Evolutionary conservation across 2,888 invertebrate species (phyloP), one percentile per base, ranked within the genome.

Genomic region (Diaprepes abbreviatus): DNA sequence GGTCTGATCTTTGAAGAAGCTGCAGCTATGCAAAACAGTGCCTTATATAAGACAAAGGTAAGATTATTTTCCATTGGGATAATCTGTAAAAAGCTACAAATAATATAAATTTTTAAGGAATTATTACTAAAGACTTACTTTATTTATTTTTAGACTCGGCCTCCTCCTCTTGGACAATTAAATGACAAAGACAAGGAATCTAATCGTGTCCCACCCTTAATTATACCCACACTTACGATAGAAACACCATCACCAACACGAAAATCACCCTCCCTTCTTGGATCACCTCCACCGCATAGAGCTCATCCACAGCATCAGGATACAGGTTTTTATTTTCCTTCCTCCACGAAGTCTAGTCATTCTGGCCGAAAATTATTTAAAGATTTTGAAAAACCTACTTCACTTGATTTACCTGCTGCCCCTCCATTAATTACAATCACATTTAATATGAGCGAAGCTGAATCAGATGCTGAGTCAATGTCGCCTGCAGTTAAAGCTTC

Each of bases 401-500:
- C 88, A 4, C 79, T 89, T 70, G 89, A 89, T 77, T 82, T 91
- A 81, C 86, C 91, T 76, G 85, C 88, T 83, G 86, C 84, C 21
- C 91, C 91, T 6, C 92, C 92, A 0, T 84, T 90, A 76, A 92
- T 92, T 76, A 92, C 92, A 9, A 89, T 93, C 24, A 93, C 93
- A 0, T 90, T 90, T 75, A 92, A 92, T 77, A 88, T 91, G 83
- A 92, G 91, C 77, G 92, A 93, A 82, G 86, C 86, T 10, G 93
- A 93, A 83, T 92, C 92, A 2, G 93, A 93, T 78, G 85, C 87
- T 4, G 92, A 93, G 74, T 89, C 89, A 2, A 82, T 90, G 75
- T 91, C 91, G 9, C 90, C 91, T 1, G 87, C 90, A 45, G 77
- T 78, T 0, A 84, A 83, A 73, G 86, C 60, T 7, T 43, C 67